A percentile compares a stretch with the other conserved stretches of the same genome.
Conservation (phyloP, 2,113 vertebrate species). For the Bostrychus sinensis region DNA sequence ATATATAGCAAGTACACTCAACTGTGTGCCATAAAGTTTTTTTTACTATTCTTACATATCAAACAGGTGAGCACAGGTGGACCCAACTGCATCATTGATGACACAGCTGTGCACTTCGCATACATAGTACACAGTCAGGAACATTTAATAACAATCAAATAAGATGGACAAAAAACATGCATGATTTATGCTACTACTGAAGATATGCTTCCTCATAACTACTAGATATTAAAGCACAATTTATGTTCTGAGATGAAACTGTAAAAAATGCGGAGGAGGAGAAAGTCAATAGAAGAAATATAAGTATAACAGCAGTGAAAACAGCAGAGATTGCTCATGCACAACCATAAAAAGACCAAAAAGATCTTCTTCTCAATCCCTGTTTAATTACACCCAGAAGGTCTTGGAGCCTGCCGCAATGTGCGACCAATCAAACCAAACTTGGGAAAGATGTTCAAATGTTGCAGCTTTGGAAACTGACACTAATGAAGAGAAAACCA, state of each 20-base stretch:
- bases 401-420: constrained; percentile 14
- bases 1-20: too few relatives aligned
- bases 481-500: constrained; percentile 54
- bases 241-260: not conserved
- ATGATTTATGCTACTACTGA: not conserved
- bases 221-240: not conserved
- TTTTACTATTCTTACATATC: not conserved
- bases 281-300: constrained; percentile 16
- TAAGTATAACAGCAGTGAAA: constrained; percentile 13
- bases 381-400: constrained; percentile 46
- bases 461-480: constrained; percentile 26
- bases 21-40: not conserved
- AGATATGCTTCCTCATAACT: not conserved
- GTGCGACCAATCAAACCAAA: constrained; percentile 37
- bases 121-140: constrained; percentile 1
- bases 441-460: constrained; percentile 9
- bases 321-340: not conserved
- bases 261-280: constrained; percentile 13
- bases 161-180: constrained; percentile 14
- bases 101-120: not conserved
- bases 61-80: constrained; percentile 1
- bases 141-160: constrained; percentile 20
- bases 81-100: not conserved
- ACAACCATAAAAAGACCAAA: constrained; percentile 20
- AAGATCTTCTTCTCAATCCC: constrained; percentile 24